phyloP scores from a whole-genome alignment of 2,888 invertebrate species.

The Dasysyrphus albostriatus region DNA sequence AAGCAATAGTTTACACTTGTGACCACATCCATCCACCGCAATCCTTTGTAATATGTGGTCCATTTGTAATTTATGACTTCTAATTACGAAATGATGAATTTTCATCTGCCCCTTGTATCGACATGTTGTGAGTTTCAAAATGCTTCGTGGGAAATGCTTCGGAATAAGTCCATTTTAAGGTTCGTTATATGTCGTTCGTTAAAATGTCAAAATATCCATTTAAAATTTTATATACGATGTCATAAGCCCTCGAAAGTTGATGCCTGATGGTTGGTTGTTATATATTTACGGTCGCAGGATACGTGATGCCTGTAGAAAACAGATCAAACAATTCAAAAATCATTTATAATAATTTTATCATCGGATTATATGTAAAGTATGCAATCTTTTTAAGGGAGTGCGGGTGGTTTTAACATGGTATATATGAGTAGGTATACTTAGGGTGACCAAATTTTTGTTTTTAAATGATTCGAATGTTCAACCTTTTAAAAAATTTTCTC shows the following conservation, averaged over 20 bases:
- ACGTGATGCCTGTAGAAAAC: conserved; percentile 55
- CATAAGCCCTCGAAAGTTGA: conserved; percentile 50
- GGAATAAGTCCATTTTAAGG: conserved; percentile 38
- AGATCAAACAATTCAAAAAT: conserved; percentile 74
- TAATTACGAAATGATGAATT: conserved; percentile 81
- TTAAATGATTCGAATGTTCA: too few species aligned
- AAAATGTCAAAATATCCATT: conserved; percentile 53
- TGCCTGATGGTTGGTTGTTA: conserved; percentile 8
- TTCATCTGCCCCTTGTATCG: conserved; percentile 54
- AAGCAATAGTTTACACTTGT: conserved; percentile 80
- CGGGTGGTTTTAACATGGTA: background rate
- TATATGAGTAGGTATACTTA: background rate
- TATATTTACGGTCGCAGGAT: conserved; percentile 38
- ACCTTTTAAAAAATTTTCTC: too few species aligned
- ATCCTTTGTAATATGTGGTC: conserved; percentile 73
- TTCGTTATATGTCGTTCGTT: conserved; percentile 12
- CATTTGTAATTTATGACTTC: conserved; percentile 77
- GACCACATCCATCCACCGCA: conserved; percentile 76
- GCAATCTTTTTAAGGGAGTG: background rate
- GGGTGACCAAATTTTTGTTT: too few species aligned
- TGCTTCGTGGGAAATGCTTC: conserved; percentile 55
- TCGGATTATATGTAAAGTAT: conserved; percentile 54
- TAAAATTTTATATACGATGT: conserved; percentile 55
- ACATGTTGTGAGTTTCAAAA: conserved; percentile 35
- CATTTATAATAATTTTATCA: conserved; percentile 76